A percentile compares a stretch with the other conserved stretches of the same genome.
Evolutionary conservation across 2,113 vertebrate species (phyloP).

Genomic region (Nibea coibor): DNA sequence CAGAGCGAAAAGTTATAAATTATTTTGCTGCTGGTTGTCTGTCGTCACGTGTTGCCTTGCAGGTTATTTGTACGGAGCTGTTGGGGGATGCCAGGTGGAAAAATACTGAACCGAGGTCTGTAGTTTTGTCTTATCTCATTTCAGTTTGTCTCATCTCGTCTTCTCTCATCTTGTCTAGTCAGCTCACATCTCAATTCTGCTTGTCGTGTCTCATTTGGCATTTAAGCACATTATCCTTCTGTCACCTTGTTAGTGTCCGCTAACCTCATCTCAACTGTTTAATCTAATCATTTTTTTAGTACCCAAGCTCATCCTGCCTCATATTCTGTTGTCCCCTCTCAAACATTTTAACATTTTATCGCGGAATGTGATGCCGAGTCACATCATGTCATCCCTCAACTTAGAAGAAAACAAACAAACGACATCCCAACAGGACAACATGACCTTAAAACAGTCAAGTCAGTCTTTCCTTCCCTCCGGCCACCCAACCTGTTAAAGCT

Average conservation of each 20-base stretch:
- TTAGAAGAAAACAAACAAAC: slow-evolving; percentile 60
- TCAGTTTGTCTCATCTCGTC: slow-evolving; percentile 35
- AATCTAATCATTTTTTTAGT: neutral
- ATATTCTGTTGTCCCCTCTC: neutral
- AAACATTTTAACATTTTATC: slow-evolving; percentile 9
- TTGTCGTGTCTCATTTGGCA: slow-evolving; percentile 41
- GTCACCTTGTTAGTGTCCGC: slow-evolving; percentile 12
- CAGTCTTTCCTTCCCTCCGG: slow-evolving; percentile 63
- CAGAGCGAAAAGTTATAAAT: slow-evolving; percentile 25
- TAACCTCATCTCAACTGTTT: neutral
- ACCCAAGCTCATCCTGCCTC: neutral
- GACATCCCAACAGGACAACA: slow-evolving; percentile 57
- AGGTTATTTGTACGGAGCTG: slow-evolving; percentile 37
- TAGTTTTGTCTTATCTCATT: slow-evolving; percentile 22
- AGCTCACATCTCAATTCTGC: slow-evolving; percentile 23
- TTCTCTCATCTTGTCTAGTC: slow-evolving; percentile 24
- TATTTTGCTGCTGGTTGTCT: slow-evolving; percentile 29
- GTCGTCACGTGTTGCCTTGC: slow-evolving; percentile 17
- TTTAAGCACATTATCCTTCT: slow-evolving; percentile 31
- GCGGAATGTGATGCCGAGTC: slow-evolving; percentile 13
- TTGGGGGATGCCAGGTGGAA: slow-evolving; percentile 21
- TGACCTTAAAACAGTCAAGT: slow-evolving; percentile 76
- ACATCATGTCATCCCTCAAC: slow-evolving; percentile 21
- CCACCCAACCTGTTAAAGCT: slow-evolving; percentile 77
- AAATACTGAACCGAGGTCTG: slow-evolving; percentile 32